Conservation (phyloP, 2,888 invertebrate species). For the Zygogramma bicolorata region DNA sequence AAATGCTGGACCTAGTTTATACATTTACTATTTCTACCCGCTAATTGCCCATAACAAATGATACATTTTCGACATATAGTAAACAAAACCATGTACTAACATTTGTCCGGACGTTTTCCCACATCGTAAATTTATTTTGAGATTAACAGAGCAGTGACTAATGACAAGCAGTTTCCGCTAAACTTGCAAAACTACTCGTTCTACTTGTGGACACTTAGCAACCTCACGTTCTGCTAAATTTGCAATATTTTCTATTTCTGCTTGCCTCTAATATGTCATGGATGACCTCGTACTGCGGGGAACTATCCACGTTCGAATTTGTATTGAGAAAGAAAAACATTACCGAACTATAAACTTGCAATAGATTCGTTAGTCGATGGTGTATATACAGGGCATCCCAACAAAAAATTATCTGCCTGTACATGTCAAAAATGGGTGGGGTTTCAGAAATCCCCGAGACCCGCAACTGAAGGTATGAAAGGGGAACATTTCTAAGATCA, state of each 20-base stretch:
- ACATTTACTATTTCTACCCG: constrained; percentile 2
- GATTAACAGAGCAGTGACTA: constrained; percentile 31
- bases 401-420: too few species aligned
- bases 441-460: too few species aligned
- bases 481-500: too few species aligned
- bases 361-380: too few species aligned
- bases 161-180: constrained; percentile 29
- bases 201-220: constrained; percentile 40
- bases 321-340: constrained; percentile 20
- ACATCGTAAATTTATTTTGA: constrained; percentile 30
- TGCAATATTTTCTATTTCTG: constrained; percentile 41
- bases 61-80: constrained; percentile 26
- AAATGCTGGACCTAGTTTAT: not conserved
- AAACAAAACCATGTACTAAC: constrained; percentile 31
- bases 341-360: too few species aligned
- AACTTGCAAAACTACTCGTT: constrained; percentile 39
- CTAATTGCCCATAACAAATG: constrained; percentile 20
- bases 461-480: too few species aligned
- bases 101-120: constrained; percentile 19
- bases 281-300: constrained; percentile 36
- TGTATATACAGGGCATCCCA: too few species aligned
- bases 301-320: constrained; percentile 31
- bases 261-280: constrained; percentile 42
- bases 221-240: constrained; percentile 46
- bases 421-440: too few species aligned